These are phyloP conservation scores for Hydroisotoma schaefferi DNA, from an alignment of 2,888 invertebrate genomes.

Conservation along the genomic window DNA sequence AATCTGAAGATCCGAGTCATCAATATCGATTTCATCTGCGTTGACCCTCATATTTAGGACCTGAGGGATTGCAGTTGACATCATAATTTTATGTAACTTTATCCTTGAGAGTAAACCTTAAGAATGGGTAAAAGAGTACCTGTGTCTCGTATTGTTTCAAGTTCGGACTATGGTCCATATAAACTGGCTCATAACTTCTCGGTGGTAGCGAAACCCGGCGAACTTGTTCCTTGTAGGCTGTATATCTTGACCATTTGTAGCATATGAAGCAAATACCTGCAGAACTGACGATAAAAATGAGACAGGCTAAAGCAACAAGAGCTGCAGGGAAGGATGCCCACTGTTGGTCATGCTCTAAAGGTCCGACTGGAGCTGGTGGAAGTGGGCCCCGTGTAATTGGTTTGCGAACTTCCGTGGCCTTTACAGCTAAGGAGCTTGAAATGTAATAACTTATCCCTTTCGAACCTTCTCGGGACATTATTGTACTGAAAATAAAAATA, in stretches of 20 bases:
- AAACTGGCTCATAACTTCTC: constrained; percentile 65
- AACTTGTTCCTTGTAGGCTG: constrained; percentile 79
- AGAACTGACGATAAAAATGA: constrained; percentile 81
- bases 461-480: constrained; percentile 62
- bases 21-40: constrained; percentile 74
- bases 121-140: constrained; percentile 51
- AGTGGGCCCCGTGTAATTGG: constrained; percentile 54
- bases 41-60: constrained; percentile 88
- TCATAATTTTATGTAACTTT: neutral
- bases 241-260: constrained; percentile 89
- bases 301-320: constrained; percentile 78
- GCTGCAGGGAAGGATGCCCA: constrained; percentile 82
- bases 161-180: constrained; percentile 66
- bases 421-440: constrained; percentile 65
- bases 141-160: constrained; percentile 93
- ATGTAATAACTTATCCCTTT: constrained; percentile 66
- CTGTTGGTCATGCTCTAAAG: constrained; percentile 51
- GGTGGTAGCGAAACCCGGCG: constrained; percentile 65
- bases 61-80: constrained; percentile 49
- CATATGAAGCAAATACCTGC: constrained; percentile 90
- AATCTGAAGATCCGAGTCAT: constrained; percentile 68
- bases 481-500: constrained; percentile 54
- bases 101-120: neutral
- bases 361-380: constrained; percentile 50
- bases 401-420: constrained; percentile 65